These are phyloP conservation scores for Montipora capitata DNA, from an alignment of 92 coral and sea anemone species.

Conservation along the genomic window DNA sequence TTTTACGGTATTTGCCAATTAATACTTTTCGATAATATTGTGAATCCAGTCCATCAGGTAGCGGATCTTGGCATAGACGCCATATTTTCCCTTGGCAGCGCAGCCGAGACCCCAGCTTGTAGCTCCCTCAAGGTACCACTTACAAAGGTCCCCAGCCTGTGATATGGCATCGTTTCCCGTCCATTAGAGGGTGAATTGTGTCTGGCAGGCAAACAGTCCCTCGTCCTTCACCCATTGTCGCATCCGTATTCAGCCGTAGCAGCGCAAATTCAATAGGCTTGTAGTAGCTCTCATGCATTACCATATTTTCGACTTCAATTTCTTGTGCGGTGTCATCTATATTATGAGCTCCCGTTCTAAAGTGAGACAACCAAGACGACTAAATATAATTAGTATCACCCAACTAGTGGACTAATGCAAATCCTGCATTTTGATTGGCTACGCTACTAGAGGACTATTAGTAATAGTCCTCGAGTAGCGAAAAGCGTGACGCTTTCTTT, in stretches of 20 bases:
- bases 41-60: slow-evolving; percentile 44
- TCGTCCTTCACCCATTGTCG: background rate
- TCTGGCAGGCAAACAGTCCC: slow-evolving; percentile 60
- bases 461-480: no score
- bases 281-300: slow-evolving; percentile 43
- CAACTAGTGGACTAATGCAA: no score
- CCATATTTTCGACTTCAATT: slow-evolving; percentile 1
- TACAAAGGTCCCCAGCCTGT: slow-evolving; percentile 58
- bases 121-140: slow-evolving; percentile 54
- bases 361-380: background rate
- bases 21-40: no score
- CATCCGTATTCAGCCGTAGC: slow-evolving; percentile 22
- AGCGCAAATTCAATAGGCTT: background rate
- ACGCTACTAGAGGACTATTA: no score
- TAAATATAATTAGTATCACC: no score
- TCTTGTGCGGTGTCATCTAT: background rate
- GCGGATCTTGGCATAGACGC: slow-evolving; percentile 59
- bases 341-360: slow-evolving; percentile 12
- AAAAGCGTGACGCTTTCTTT: no score
- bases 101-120: slow-evolving; percentile 76
- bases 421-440: no score
- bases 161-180: slow-evolving; percentile 46
- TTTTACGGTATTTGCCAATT: no score
- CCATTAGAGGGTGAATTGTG: background rate
- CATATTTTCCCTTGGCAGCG: slow-evolving; percentile 35